Evolutionary conservation across 2,113 vertebrate genomes (phyloP).

Genomic region (Clarias magur): DNA sequence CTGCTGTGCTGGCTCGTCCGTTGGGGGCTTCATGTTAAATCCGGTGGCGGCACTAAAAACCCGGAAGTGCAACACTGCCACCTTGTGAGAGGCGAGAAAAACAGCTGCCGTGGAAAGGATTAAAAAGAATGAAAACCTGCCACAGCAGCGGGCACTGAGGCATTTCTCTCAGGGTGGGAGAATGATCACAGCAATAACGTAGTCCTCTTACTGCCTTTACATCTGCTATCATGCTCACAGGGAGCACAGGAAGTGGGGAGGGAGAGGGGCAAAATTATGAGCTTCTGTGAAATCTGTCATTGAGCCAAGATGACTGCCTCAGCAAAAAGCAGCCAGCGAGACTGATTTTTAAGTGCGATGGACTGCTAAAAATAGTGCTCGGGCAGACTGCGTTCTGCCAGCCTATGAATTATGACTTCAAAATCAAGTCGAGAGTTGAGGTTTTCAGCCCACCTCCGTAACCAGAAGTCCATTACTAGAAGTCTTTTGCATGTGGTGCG

Average conservation of each 20-base stretch:
- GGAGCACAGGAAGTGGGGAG: background rate
- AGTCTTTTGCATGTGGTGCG: background rate
- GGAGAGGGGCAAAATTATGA: conserved; percentile 21
- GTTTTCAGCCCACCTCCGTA: background rate
- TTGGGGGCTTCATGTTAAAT: background rate
- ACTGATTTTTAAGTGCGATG: conserved; percentile 11
- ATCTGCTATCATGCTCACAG: conserved; percentile 17
- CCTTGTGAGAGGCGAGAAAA: conserved; percentile 64
- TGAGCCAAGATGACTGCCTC: conserved; percentile 19
- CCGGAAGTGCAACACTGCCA: conserved; percentile 67
- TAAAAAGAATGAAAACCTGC: background rate
- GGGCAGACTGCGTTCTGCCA: conserved; percentile 10
- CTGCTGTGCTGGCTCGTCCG: background rate
- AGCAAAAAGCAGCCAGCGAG: conserved; percentile 26
- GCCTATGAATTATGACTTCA: conserved; percentile 8
- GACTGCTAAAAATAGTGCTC: conserved; percentile 16
- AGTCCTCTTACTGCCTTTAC: conserved; percentile 25
- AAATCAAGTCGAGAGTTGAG: background rate
- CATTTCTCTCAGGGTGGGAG: conserved; percentile 21
- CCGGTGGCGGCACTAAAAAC: conserved; percentile 28
- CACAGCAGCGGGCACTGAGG: background rate
- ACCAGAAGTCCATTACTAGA: background rate
- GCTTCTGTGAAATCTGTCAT: conserved; percentile 33
- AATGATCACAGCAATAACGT: conserved; percentile 17
- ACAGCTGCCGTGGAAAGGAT: conserved; percentile 48